These are phyloP conservation scores for Potamilus streckersoni DNA, from an alignment of 1,140 invertebrate species.

Conservation along the genomic window DNA sequence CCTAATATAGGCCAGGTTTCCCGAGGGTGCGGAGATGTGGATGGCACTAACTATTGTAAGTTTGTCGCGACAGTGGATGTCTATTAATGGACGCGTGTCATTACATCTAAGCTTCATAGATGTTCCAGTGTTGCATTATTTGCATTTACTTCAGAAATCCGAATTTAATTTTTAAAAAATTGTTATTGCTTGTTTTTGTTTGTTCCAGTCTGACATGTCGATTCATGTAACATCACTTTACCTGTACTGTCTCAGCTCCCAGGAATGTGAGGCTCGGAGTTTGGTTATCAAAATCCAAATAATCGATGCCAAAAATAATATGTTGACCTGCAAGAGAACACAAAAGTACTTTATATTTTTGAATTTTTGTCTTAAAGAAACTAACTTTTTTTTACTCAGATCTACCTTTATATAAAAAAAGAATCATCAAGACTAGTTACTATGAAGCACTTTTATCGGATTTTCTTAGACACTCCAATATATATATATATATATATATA, in stretches of 20 bases:
- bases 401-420: too few species aligned
- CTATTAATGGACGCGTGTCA: too few species aligned
- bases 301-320: conserved; percentile 88
- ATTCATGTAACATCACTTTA: conserved; percentile 60
- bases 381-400: neutral
- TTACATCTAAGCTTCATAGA: neutral
- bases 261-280: conserved; percentile 84
- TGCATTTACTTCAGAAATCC: neutral
- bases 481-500: too few species aligned
- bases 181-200: too few species aligned
- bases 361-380: neutral
- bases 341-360: neutral
- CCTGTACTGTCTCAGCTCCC: conserved; percentile 88
- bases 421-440: too few species aligned
- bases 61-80: too few species aligned
- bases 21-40: too few species aligned
- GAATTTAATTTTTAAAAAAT: neutral
- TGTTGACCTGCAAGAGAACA: conserved; percentile 77
- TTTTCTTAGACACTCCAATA: too few species aligned
- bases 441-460: too few species aligned
- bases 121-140: neutral
- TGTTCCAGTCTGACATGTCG: too few species aligned
- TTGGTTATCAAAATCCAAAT: conserved; percentile 97
- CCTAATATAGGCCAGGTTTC: too few species aligned
- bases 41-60: too few species aligned